These are phyloP conservation scores for Grus americana DNA, from an alignment of 2,113 vertebrate genomes.

Conservation along the genomic window DNA sequence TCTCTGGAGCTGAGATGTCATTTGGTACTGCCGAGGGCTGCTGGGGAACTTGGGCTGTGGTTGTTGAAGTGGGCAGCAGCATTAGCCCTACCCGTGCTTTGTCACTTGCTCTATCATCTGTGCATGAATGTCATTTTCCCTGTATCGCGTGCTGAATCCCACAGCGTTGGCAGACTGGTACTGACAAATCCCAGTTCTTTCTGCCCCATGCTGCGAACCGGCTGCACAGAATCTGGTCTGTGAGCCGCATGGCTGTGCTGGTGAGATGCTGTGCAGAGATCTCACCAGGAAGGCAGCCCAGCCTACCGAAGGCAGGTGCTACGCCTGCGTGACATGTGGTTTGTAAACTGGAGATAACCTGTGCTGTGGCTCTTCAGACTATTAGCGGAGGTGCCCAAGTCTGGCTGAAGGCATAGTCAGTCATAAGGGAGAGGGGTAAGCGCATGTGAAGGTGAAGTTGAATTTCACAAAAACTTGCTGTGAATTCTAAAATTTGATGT, in stretches of 20 bases:
- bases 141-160: not conserved
- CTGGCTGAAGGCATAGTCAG: not conserved
- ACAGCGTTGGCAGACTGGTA: not conserved
- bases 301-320: not conserved
- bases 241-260: accelerated
- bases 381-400: not conserved
- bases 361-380: not conserved
- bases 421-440: not conserved
- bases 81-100: not conserved
- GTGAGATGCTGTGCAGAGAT: not conserved
- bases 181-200: not conserved
- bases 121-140: not conserved
- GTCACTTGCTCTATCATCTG: not conserved
- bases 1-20: not conserved
- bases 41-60: not conserved
- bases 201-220: accelerated
- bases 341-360: not conserved
- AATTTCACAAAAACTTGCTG: not conserved
- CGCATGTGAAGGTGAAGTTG: not conserved
- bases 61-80: not conserved
- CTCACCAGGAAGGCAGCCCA: not conserved
- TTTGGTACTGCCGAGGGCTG: not conserved
- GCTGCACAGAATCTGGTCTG: not conserved
- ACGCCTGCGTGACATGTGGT: accelerated
- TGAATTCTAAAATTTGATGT: not conserved